Evolutionary conservation across 37 sponge, comb jelly and placozoan genomes (phyloP).

Genomic region (Aphrocallistes beatrix): DNA sequence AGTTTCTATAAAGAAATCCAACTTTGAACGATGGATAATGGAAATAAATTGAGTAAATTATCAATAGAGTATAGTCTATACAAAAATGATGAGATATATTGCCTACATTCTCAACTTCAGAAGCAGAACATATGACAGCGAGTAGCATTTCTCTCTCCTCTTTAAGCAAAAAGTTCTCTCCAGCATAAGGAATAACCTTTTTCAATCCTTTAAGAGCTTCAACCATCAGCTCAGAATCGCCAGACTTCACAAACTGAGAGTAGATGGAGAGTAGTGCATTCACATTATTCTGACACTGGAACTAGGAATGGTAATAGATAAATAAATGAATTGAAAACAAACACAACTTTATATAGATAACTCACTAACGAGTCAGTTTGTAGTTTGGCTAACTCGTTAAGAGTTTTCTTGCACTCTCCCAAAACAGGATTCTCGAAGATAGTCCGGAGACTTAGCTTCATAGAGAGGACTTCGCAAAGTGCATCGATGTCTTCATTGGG

Average conservation of each 20-base stretch:
- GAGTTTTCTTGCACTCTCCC: slow-evolving; percentile 7
- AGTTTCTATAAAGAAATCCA: not conserved
- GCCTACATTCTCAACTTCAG: not conserved
- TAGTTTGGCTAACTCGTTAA: not conserved
- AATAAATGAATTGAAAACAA: too few relatives aligned
- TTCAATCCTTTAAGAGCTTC: not conserved
- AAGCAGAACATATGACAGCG: not conserved
- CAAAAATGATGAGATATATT: not conserved
- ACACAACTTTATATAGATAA: too few relatives aligned
- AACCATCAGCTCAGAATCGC: not conserved
- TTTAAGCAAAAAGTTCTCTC: not conserved
- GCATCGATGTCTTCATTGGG: not conserved
- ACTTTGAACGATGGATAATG: not conserved
- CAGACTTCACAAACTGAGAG: not conserved
- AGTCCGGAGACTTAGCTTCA: not conserved
- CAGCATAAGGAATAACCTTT: not conserved
- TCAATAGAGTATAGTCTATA: too few relatives aligned
- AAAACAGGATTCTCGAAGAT: not conserved
- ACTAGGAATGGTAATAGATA: too few relatives aligned
- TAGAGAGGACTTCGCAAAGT: not conserved
- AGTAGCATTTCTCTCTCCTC: not conserved
- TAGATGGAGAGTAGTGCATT: slow-evolving; percentile 5
- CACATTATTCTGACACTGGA: not conserved
- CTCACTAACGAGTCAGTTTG: not conserved
- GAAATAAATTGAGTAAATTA: too few relatives aligned